Evolutionary conservation across 2,797 vertebrate species (phyloP).

Genomic region (Spea hammondii): DNA sequence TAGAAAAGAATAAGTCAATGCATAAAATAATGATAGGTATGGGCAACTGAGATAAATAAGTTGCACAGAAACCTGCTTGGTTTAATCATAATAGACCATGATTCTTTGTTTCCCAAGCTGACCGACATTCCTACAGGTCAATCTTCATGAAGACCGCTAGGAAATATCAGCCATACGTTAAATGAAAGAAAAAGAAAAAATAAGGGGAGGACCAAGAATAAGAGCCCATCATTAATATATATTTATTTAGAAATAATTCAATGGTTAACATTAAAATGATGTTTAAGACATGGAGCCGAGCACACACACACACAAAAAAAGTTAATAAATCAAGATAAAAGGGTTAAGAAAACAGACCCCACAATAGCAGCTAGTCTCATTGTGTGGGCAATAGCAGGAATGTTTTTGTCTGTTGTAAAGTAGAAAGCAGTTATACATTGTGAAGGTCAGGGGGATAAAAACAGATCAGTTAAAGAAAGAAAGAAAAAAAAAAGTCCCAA

Average conservation of each 20-base stretch:
- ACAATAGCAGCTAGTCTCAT: conserved; percentile 49
- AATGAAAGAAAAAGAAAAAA: not conserved
- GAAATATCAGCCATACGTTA: conserved; percentile 4
- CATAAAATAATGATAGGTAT: too few relatives aligned
- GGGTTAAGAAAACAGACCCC: conserved; percentile 49
- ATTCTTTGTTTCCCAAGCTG: conserved; percentile 10
- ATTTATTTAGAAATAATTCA: not conserved
- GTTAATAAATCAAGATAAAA: conserved; percentile 40
- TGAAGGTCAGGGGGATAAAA: conserved; percentile 46
- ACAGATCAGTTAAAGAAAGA: conserved; percentile 1
- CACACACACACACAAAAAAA: conserved; percentile 1
- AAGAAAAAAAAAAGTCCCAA: conserved; percentile 21
- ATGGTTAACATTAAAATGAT: not conserved
- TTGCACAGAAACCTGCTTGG: not conserved
- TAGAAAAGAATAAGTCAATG: too few relatives aligned
- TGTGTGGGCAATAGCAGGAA: conserved; percentile 46
- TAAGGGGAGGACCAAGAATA: not conserved
- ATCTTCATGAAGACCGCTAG: not conserved
- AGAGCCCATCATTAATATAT: not conserved
- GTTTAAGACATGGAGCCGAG: not conserved
- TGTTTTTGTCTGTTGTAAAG: conserved; percentile 51
- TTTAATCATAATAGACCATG: not conserved
- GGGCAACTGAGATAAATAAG: too few relatives aligned
- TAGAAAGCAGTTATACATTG: conserved; percentile 46
- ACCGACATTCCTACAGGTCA: conserved; percentile 33